These are phyloP conservation scores for Ceyx cyanopectus DNA, from an alignment of 2,113 vertebrate genomes.

Conservation along the genomic window DNA sequence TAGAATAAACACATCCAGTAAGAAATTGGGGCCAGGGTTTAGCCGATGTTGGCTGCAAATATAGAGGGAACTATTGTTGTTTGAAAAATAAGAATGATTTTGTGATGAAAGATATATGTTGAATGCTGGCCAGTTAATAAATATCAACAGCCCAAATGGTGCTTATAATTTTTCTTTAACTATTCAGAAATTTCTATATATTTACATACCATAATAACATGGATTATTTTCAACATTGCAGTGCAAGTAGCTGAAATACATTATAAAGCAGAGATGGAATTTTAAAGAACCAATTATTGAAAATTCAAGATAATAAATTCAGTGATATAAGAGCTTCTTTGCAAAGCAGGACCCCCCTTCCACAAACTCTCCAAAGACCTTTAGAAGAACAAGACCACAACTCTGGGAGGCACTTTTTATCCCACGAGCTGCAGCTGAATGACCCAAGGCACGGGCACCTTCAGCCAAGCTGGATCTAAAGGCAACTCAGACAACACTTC, in stretches of 20 bases:
- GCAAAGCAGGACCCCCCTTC: not conserved
- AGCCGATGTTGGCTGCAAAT: conserved; percentile 23
- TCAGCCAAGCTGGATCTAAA: not conserved
- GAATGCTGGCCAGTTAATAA: conserved; percentile 40
- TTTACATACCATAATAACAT: not conserved
- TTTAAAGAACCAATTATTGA: not conserved
- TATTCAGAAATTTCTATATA: not conserved
- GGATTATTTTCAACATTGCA: not conserved
- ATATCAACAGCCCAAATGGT: not conserved
- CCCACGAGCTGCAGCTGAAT: not conserved
- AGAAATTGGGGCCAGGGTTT: conserved; percentile 4
- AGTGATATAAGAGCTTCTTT: not conserved
- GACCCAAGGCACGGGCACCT: not conserved
- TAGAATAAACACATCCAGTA: conserved; percentile 16
- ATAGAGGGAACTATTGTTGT: conserved; percentile 11
- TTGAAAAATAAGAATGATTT: conserved; percentile 31
- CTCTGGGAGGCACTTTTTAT: not conserved
- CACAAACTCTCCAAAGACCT: not conserved
- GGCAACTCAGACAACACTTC: not conserved
- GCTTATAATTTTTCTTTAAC: not conserved
- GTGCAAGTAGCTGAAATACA: not conserved
- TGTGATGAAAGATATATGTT: conserved; percentile 2
- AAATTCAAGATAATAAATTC: not conserved
- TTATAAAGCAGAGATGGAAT: not conserved
- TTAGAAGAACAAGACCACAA: not conserved